Percentiles rank a stretch among this genome's conserved stretches.
Conservation (phyloP, 1,140 invertebrate genomes). For the Drosophila bifasciata region DNA sequence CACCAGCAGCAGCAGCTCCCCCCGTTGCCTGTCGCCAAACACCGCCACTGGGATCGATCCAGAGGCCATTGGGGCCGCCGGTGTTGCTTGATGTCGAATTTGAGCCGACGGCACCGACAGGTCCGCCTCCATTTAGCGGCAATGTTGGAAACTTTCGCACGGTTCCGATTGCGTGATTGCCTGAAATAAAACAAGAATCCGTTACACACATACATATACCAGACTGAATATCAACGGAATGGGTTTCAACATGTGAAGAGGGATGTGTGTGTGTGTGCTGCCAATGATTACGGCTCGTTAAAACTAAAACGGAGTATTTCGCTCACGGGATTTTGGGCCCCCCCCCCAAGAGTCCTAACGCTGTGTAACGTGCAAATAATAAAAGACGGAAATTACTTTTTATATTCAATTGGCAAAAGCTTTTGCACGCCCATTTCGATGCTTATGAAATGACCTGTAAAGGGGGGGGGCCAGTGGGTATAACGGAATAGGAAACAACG, state of each 20-base stretch:
- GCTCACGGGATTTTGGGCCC: conserved; percentile 4
- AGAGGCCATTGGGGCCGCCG: conserved; percentile 65
- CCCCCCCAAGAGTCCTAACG: no score
- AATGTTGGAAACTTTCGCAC: conserved; percentile 84
- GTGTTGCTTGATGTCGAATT: conserved; percentile 62
- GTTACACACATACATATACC: conserved; percentile 28
- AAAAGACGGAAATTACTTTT: conserved; percentile 80
- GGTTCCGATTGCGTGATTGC: conserved; percentile 84
- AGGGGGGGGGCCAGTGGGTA: no score
- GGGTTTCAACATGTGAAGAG: conserved; percentile 16
- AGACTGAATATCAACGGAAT: conserved; percentile 51
- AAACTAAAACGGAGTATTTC: conserved; percentile 54
- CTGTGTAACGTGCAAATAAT: conserved; percentile 66
- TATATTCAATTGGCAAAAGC: conserved; percentile 75
- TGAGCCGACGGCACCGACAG: conserved; percentile 31
- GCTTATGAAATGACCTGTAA: background rate
- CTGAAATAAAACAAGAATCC: conserved; percentile 75
- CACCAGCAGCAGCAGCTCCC: conserved; percentile 2
- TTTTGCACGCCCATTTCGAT: conserved; percentile 19
- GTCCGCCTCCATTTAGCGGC: conserved; percentile 76
- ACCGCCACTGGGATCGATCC: conserved; percentile 84
- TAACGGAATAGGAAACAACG: no score
- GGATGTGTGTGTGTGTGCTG: conserved; percentile 21
- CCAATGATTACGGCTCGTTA: conserved; percentile 64
- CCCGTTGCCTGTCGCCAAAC: conserved; percentile 71